Percentiles rank a stretch among this genome's conserved stretches.
These are phyloP conservation scores for Axea sp. DNA, from an alignment of 2,888 invertebrate genomes.

Conservation along the genomic window DNA sequence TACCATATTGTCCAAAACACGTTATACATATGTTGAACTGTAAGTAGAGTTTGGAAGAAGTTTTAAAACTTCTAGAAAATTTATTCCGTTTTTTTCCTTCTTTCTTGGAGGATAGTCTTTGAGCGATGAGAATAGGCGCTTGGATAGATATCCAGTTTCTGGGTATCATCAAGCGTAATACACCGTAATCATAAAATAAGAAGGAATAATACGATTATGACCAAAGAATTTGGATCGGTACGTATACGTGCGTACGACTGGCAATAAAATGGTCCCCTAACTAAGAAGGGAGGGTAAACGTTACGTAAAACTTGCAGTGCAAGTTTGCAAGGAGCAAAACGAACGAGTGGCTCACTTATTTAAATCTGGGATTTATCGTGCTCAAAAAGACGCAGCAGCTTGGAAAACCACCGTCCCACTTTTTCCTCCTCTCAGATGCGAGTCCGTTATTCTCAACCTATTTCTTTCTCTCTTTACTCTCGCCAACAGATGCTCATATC, in stretches of 20 bases:
- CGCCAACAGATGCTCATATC: constrained; percentile 57
- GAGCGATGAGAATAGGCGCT: too few relatives aligned
- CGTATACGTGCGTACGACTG: constrained; percentile 28
- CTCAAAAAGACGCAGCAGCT: constrained; percentile 61
- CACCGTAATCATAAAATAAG: too few relatives aligned
- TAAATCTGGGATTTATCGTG: constrained; percentile 66
- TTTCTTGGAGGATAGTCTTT: too few relatives aligned
- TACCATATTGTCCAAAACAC: too few relatives aligned
- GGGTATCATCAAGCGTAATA: too few relatives aligned
- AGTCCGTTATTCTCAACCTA: constrained; percentile 24
- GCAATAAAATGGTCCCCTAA: constrained; percentile 40
- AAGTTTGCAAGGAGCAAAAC: constrained; percentile 17
- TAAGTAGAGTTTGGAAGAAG: too few relatives aligned
- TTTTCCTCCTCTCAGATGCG: constrained; percentile 27
- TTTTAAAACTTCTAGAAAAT: too few relatives aligned
- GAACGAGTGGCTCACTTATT: constrained; percentile 64
- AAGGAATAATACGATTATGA: too few relatives aligned
- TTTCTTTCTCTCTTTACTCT: constrained; percentile 34
- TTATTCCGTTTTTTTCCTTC: too few relatives aligned
- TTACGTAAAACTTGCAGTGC: constrained; percentile 45
- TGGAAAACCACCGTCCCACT: constrained; percentile 59
- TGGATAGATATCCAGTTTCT: too few relatives aligned
- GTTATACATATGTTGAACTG: too few relatives aligned
- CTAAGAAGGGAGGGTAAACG: constrained; percentile 16
- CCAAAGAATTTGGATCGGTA: too few relatives aligned